Percentiles rank a stretch among this genome's conserved stretches.
Evolutionary conservation across 2,888 invertebrate species (phyloP).

Genomic region (Xiphydria camelus): DNA sequence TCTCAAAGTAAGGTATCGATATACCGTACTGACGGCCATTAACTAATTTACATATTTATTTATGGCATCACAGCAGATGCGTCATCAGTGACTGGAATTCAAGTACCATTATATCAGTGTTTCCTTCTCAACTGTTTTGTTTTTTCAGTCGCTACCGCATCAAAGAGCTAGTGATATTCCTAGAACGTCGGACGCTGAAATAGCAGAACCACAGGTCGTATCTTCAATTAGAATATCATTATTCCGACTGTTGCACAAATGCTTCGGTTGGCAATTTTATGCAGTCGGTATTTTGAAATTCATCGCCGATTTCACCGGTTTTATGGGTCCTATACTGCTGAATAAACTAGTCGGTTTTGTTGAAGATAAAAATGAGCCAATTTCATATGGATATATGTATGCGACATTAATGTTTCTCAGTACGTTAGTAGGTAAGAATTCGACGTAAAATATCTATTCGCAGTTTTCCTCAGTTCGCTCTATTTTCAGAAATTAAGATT

Average conservation of each 20-base stretch:
- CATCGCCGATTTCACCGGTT: slow-evolving; percentile 79
- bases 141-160: slow-evolving; percentile 55
- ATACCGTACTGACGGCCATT: too few relatives aligned
- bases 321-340: slow-evolving; percentile 87
- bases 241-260: slow-evolving; percentile 70
- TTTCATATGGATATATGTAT: slow-evolving; percentile 67
- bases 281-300: slow-evolving; percentile 82
- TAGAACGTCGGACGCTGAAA: slow-evolving; percentile 10
- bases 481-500: slow-evolving; percentile 4
- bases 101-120: too few relatives aligned
- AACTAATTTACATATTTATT: too few relatives aligned
- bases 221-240: slow-evolving; percentile 60
- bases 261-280: slow-evolving; percentile 83
- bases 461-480: slow-evolving; percentile 7
- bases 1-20: too few relatives aligned
- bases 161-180: slow-evolving; percentile 21
- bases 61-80: too few relatives aligned
- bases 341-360: slow-evolving; percentile 80
- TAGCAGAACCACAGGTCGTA: slow-evolving; percentile 18
- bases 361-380: slow-evolving; percentile 70
- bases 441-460: slow-evolving; percentile 6
- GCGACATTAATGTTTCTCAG: slow-evolving; percentile 69
- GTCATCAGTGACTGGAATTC: too few relatives aligned
- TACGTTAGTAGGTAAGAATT: slow-evolving; percentile 68
- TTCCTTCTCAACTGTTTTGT: too few relatives aligned